Evolutionary conservation across 23 tunicate species (phyloP).

Genomic region (Diplosoma virens): DNA sequence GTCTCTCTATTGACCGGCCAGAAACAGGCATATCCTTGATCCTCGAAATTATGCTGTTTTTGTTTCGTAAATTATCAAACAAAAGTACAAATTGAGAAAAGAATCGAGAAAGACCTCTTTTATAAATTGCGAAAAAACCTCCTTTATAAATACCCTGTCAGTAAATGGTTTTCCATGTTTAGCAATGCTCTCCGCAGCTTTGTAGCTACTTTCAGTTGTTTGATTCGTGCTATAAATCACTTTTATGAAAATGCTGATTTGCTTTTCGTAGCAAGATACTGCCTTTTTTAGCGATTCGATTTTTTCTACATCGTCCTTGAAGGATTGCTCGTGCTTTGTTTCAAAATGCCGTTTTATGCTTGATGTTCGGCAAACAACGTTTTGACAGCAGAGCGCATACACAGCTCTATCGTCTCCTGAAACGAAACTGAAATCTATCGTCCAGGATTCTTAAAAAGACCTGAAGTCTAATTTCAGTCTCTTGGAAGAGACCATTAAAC

Average conservation of each 20-base stretch:
- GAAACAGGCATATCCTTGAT: too few species aligned
- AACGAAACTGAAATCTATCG: constrained; percentile 33
- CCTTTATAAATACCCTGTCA: constrained; percentile 27
- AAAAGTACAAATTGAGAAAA: too few species aligned
- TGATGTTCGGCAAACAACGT: constrained; percentile 49
- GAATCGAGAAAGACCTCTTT: constrained; percentile 28
- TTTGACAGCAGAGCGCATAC: constrained; percentile 19
- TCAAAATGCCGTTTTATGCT: constrained; percentile 54
- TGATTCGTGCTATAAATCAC: constrained; percentile 53
- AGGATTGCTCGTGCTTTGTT: constrained; percentile 52
- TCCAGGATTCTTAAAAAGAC: constrained; percentile 37
- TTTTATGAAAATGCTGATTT: constrained; percentile 56
- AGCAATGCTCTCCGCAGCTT: constrained; percentile 34
- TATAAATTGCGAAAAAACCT: constrained; percentile 11
- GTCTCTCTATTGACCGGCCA: too few species aligned
- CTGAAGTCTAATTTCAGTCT: constrained; percentile 34
- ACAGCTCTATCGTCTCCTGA: constrained; percentile 25
- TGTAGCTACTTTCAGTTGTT: constrained; percentile 43
- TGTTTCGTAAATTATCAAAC: not conserved
- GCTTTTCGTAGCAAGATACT: constrained; percentile 51
- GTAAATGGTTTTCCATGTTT: constrained; percentile 38
- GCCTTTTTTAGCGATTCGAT: constrained; percentile 42
- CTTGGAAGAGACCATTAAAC: constrained; percentile 13
- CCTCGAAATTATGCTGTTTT: too few species aligned
- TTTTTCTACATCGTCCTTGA: constrained; percentile 50